These are phyloP conservation scores for Lacerta bilineata DNA, from an alignment of 2,797 vertebrate genomes.

Conservation along the genomic window DNA sequence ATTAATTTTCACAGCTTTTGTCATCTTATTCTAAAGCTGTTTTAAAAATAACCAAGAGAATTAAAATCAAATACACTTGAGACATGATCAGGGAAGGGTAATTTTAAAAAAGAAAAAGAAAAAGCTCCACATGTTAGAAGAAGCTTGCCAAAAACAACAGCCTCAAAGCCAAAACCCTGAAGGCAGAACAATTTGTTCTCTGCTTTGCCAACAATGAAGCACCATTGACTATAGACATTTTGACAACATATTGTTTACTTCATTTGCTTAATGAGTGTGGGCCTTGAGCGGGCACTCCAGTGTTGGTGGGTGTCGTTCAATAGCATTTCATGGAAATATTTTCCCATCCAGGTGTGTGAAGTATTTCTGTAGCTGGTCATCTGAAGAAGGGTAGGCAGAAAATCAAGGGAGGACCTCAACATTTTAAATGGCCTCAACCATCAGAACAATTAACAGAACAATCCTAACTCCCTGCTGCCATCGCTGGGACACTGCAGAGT, in stretches of 20 bases:
- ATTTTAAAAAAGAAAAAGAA: not conserved
- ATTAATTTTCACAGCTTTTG: not conserved
- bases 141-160: not conserved
- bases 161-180: not conserved
- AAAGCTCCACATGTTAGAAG: not conserved
- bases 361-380: not conserved
- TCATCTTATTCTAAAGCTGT: not conserved
- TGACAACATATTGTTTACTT: not conserved
- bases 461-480: no score
- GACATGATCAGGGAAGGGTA: not conserved
- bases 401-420: not conserved
- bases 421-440: not conserved
- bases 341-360: not conserved
- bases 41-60: slow-evolving; percentile 2
- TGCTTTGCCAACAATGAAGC: not conserved
- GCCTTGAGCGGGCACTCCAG: not conserved
- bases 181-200: slow-evolving; percentile 9
- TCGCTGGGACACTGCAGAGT: no score
- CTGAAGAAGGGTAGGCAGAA: not conserved
- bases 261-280: not conserved
- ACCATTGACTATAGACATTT: not conserved
- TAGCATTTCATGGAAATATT: slow-evolving; percentile 5
- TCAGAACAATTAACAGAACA: no score
- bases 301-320: not conserved
- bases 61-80: not conserved